phyloP scores from a whole-genome alignment of 2,797 vertebrate species.

The Chrysocyon brachyurus region DNA sequence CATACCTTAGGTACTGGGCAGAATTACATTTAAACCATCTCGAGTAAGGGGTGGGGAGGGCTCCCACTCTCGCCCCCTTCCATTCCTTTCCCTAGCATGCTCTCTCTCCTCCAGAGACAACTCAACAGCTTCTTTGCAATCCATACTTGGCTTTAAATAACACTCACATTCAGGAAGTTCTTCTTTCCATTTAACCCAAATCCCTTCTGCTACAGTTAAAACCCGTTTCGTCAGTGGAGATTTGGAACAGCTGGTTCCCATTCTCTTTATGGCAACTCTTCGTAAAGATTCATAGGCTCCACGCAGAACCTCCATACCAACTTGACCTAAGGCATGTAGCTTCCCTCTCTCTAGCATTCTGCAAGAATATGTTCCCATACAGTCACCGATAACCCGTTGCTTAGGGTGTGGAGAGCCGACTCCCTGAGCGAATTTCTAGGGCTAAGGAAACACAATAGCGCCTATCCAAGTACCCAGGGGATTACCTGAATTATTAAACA shows the following conservation, averaged over 20 bases:
- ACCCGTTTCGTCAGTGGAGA: conserved; percentile 71
- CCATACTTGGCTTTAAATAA: conserved; percentile 63
- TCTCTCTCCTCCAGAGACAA: conserved; percentile 44
- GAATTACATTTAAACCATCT: conserved; percentile 19
- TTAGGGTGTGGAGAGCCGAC: background rate
- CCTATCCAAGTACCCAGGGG: background rate
- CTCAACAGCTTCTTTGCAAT: conserved; percentile 49
- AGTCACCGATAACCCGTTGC: conserved; percentile 33
- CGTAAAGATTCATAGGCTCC: conserved; percentile 75
- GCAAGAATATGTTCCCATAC: conserved; percentile 21
- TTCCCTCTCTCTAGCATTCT: conserved; percentile 50
- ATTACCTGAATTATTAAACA: conserved; percentile 46
- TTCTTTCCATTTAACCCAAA: conserved; percentile 76
- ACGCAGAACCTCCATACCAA: conserved; percentile 60
- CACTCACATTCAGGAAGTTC: conserved; percentile 74
- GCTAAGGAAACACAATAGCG: background rate
- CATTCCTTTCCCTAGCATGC: background rate
- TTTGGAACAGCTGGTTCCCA: conserved; percentile 80
- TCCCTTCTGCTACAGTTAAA: conserved; percentile 75
- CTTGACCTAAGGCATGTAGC: conserved; percentile 27
- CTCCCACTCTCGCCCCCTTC: background rate
- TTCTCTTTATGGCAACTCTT: conserved; percentile 66
- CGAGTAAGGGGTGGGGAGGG: background rate
- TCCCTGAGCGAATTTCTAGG: background rate
- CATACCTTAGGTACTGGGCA: background rate